A percentile compares a stretch with the other conserved stretches of the same genome.
These are phyloP conservation scores for Etheostoma cragini DNA, from an alignment of 2,113 vertebrate genomes.

Conservation along the genomic window DNA sequence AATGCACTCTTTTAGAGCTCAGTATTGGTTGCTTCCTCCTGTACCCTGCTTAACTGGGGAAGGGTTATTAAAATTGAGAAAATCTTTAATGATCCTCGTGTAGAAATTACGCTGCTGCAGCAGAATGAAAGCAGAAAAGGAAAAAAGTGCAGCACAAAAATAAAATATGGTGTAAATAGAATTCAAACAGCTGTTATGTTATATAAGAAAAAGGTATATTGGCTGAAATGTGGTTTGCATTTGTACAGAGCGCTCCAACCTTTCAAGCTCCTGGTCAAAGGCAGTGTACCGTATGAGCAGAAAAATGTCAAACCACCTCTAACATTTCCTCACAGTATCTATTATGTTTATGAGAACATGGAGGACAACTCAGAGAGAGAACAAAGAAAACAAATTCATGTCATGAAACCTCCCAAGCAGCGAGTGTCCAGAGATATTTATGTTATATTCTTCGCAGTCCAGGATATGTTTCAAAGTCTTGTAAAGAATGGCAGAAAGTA, in stretches of 20 bases:
- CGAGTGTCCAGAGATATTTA: background rate
- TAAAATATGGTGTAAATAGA: background rate
- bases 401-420: background rate
- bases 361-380: no score
- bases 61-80: background rate
- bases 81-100: constrained; percentile 21
- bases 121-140: background rate
- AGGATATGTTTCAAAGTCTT: background rate
- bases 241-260: background rate
- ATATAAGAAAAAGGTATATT: constrained; percentile 7
- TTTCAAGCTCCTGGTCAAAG: constrained; percentile 20
- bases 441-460: background rate
- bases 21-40: background rate
- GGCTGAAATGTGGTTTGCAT: constrained; percentile 13
- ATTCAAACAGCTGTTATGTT: constrained; percentile 24
- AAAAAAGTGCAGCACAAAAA: background rate
- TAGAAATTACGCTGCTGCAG: constrained; percentile 6
- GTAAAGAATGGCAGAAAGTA: background rate
- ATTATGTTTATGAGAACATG: background rate
- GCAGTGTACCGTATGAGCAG: background rate
- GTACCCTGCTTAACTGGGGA: background rate
- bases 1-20: background rate
- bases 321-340: background rate
- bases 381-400: background rate
- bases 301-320: background rate